A percentile compares a stretch with the other conserved stretches of the same genome.
Conservation (phyloP, 2,888 invertebrate genomes). For the Proisotoma minuta region DNA sequence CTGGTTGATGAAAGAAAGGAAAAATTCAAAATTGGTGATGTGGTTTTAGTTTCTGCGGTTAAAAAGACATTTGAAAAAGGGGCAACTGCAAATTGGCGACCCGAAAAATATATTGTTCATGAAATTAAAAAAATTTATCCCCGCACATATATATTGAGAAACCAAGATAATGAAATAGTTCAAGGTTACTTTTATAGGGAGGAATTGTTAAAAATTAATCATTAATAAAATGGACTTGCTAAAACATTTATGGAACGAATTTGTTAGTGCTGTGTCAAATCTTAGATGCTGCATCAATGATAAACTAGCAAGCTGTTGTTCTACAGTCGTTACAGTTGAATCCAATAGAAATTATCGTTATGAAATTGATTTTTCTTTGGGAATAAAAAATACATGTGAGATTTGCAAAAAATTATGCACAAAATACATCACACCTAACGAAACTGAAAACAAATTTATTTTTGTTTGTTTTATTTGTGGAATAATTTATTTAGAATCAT, state of each 20-base stretch:
- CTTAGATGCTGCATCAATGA: neutral
- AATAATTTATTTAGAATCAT: neutral
- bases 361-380: neutral
- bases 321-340: neutral
- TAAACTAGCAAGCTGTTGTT: neutral
- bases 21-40: neutral
- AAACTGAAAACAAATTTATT: neutral
- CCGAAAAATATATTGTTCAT: neutral
- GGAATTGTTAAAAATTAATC: neutral
- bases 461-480: neutral
- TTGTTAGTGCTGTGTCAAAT: neutral
- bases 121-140: neutral
- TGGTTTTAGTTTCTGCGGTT: neutral
- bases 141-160: neutral
- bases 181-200: neutral
- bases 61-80: neutral
- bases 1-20: neutral
- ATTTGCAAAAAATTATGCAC: too few relatives aligned
- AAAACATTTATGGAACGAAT: neutral
- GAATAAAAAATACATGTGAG: too few relatives aligned
- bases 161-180: neutral
- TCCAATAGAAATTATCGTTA: neutral
- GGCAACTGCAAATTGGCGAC: neutral
- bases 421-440: too few relatives aligned
- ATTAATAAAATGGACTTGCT: neutral